Evolutionary conservation across 2,113 vertebrate species (phyloP).

Genomic region (Phycodurus eques): DNA sequence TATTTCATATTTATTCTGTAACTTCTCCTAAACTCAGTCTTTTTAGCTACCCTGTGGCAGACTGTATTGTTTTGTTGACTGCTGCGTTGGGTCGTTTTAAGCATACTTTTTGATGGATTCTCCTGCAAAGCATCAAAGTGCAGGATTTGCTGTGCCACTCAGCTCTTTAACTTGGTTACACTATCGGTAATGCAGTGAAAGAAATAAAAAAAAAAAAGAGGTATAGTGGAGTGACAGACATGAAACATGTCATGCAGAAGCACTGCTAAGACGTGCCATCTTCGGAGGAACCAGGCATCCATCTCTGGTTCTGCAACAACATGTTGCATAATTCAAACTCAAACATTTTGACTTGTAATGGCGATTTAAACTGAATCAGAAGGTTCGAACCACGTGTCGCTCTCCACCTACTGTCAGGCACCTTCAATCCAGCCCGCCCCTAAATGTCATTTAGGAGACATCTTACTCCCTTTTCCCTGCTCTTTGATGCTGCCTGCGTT

Average conservation of each 20-base stretch:
- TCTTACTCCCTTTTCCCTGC: constrained; percentile 52
- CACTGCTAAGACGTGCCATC: constrained; percentile 51
- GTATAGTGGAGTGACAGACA: constrained; percentile 35
- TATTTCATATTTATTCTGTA: not conserved
- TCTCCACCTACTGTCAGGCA: constrained; percentile 63
- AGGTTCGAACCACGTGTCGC: constrained; percentile 41
- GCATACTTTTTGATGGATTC: constrained; percentile 46
- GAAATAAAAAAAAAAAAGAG: constrained; percentile 42
- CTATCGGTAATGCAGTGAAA: constrained; percentile 60
- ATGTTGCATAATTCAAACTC: constrained; percentile 73
- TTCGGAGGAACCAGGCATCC: constrained; percentile 66
- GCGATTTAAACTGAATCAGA: constrained; percentile 71
- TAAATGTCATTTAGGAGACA: constrained; percentile 77
- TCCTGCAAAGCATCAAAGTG: constrained; percentile 43
- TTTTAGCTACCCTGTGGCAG: not conserved
- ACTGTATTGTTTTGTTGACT: constrained; percentile 40
- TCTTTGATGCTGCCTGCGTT: constrained; percentile 37
- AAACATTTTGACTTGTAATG: constrained; percentile 66
- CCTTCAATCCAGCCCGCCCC: constrained; percentile 46
- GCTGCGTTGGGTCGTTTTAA: constrained; percentile 6
- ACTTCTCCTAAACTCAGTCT: not conserved
- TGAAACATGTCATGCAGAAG: constrained; percentile 42
- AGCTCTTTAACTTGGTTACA: constrained; percentile 59
- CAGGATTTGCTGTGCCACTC: constrained; percentile 45
- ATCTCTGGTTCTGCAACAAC: constrained; percentile 62